Evolutionary conservation across 2,113 vertebrate genomes (phyloP).

Genomic region (Aix galericulata): DNA sequence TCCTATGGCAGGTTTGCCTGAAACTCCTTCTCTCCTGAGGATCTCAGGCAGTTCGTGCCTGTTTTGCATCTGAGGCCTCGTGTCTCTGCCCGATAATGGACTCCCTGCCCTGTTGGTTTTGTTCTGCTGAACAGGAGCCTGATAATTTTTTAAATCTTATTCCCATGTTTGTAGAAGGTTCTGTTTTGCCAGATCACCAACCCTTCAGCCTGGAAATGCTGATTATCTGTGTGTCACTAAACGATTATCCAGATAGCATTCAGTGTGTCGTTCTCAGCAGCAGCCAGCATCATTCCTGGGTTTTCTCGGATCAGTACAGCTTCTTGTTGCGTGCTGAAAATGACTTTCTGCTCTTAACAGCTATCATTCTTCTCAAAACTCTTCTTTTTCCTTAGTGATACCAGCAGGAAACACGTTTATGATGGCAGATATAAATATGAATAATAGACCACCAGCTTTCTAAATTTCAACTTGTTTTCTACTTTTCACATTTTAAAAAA

Average conservation of each 20-base stretch:
- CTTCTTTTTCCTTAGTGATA: neutral
- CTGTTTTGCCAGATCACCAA: neutral
- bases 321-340: conserved; percentile 18
- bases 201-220: neutral
- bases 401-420: neutral
- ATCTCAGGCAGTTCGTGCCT: neutral
- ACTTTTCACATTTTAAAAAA: neutral
- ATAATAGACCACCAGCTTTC: neutral
- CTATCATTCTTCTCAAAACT: neutral
- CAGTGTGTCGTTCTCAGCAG: neutral
- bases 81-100: neutral
- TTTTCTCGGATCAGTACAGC: neutral
- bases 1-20: rapidly evolving
- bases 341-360: neutral
- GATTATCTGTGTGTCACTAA: neutral
- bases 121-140: neutral
- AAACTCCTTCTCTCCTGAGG: neutral
- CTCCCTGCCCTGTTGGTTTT: neutral
- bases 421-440: neutral
- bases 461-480: neutral
- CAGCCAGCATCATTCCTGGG: neutral
- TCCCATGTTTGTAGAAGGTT: neutral
- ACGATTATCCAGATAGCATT: neutral
- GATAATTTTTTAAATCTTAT: neutral
- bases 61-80: neutral